Percentiles rank a stretch among this genome's conserved stretches.
These are phyloP conservation scores for Idaea aversata DNA, from an alignment of 2,888 invertebrate species.

Conservation along the genomic window DNA sequence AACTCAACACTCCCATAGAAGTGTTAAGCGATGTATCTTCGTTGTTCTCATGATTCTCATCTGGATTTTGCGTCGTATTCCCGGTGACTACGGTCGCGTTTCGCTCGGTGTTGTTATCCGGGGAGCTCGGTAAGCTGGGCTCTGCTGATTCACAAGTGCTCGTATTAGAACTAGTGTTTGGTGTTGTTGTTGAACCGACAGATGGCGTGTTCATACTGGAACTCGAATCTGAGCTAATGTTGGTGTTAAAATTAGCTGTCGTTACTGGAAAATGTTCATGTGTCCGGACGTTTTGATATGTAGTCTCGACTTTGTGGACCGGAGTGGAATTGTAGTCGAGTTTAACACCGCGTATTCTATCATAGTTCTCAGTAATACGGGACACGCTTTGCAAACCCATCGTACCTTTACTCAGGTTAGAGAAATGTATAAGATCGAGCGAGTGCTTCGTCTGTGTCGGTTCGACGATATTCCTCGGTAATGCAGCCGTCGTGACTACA, in stretches of 20 bases:
- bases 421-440: constrained; percentile 63
- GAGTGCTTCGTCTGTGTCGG: constrained; percentile 54
- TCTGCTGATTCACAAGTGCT: constrained; percentile 86
- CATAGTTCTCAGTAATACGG: constrained; percentile 55
- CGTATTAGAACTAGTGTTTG: constrained; percentile 85
- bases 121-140: constrained; percentile 86
- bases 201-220: constrained; percentile 83
- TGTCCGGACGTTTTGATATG: constrained; percentile 59
- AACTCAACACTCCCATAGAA: constrained; percentile 64
- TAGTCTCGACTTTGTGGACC: constrained; percentile 53
- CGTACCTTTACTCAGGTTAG: constrained; percentile 50
- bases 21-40: constrained; percentile 53
- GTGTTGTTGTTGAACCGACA: constrained; percentile 82
- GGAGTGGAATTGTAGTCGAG: constrained; percentile 58
- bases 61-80: constrained; percentile 32
- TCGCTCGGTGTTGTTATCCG: constrained; percentile 51
- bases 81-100: constrained; percentile 31
- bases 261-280: constrained; percentile 58
- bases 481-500: constrained; percentile 42
- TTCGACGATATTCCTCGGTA: constrained; percentile 55
- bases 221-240: constrained; percentile 84
- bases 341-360: constrained; percentile 51
- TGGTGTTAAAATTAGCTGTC: constrained; percentile 53
- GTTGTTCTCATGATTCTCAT: constrained; percentile 47
- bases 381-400: constrained; percentile 54